Evolutionary conservation across 1,140 invertebrate species (phyloP).

Genomic region (Drosophila aff.): DNA sequence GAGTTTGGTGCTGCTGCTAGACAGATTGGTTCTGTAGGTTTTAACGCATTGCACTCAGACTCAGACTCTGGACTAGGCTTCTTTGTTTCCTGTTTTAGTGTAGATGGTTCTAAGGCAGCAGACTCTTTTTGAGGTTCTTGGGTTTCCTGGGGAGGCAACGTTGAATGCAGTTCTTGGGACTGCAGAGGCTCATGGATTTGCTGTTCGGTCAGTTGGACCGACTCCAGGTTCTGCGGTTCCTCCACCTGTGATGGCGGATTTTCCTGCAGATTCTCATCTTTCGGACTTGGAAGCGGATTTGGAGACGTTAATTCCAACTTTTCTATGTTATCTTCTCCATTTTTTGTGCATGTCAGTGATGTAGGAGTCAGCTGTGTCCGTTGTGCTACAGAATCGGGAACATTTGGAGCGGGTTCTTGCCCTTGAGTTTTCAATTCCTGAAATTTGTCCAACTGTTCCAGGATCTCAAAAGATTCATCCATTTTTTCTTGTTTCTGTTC

Average conservation of each 20-base stretch:
- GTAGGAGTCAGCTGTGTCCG: no score
- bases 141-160: background rate
- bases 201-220: background rate
- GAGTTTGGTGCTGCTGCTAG: slow-evolving; percentile 9
- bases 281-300: no score
- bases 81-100: background rate
- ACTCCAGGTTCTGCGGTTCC: background rate
- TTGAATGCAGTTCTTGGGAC: background rate
- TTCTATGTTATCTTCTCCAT: background rate
- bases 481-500: background rate
- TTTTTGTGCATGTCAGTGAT: background rate
- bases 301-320: background rate
- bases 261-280: background rate
- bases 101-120: background rate
- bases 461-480: background rate
- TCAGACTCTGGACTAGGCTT: background rate
- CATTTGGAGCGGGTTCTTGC: background rate
- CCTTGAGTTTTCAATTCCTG: background rate
- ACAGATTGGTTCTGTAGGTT: background rate
- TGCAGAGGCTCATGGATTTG: background rate
- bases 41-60: background rate
- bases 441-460: background rate
- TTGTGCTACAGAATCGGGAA: background rate
- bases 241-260: background rate
- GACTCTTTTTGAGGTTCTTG: background rate